Evolutionary conservation across 2,797 vertebrate genomes (phyloP).

Genomic region (Dermochelys coriacea): DNA sequence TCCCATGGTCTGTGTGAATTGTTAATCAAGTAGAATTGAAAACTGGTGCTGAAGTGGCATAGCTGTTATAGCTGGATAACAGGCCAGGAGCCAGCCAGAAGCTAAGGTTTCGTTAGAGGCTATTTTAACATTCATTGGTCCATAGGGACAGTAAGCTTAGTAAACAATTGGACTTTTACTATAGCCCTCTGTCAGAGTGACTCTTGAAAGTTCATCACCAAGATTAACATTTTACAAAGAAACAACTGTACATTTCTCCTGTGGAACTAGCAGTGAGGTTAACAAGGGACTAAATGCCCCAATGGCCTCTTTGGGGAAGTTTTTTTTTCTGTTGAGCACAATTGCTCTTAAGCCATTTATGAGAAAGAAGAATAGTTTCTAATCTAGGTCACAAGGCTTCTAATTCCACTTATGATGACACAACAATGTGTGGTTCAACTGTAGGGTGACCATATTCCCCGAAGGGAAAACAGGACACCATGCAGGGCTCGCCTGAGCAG

Average conservation of each 20-base stretch:
- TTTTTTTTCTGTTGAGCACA: background rate
- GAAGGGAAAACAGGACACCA: too few species aligned
- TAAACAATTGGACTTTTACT: conserved; percentile 32
- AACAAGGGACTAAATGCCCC: background rate
- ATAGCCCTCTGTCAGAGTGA: background rate
- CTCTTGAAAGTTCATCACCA: background rate
- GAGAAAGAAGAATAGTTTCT: background rate
- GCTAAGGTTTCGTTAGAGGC: conserved; percentile 57
- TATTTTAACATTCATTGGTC: conserved; percentile 57
- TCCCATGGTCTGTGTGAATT: background rate
- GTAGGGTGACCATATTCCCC: too few species aligned
- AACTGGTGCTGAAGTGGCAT: conserved; percentile 25
- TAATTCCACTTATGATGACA: background rate
- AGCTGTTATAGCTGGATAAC: conserved; percentile 5
- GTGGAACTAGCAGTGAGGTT: background rate
- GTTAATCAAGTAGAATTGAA: conserved; percentile 54
- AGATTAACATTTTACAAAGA: background rate
- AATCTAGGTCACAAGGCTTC: background rate
- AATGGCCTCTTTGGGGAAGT: background rate
- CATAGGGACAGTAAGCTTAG: conserved; percentile 37
- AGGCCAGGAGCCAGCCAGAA: conserved; percentile 31
- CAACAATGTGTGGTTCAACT: background rate
- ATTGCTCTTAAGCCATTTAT: background rate
- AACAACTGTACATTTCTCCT: background rate
- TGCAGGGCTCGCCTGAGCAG: too few species aligned